Percentiles rank a stretch among this genome's conserved stretches.
Conservation (phyloP, 2,113 vertebrate species). For the Limanda limanda region DNA sequence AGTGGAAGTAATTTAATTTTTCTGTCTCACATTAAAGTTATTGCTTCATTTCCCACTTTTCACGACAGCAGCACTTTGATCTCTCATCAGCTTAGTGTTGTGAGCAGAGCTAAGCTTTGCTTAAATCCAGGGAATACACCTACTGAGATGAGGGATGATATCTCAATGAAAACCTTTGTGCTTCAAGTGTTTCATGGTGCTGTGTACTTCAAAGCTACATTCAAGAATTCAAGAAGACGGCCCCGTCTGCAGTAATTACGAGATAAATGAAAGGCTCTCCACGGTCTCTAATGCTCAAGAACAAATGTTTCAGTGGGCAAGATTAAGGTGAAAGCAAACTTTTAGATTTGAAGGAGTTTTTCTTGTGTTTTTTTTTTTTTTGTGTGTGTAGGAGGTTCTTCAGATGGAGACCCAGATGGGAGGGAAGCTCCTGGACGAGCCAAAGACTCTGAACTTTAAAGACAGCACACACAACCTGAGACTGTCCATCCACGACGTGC, state of each 20-base stretch:
- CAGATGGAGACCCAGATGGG: conserved; percentile 95
- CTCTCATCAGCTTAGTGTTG: conserved; percentile 24
- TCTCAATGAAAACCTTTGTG: conserved; percentile 19
- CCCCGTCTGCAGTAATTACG: conserved; percentile 31
- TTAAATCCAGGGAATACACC: conserved; percentile 30
- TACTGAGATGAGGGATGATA: conserved; percentile 25
- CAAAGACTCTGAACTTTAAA: conserved; percentile 94
- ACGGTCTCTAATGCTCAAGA: conserved; percentile 7
- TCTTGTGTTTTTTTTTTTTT: not conserved
- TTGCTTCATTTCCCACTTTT: conserved; percentile 33
- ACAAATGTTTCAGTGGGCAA: not conserved
- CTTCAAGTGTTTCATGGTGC: conserved; percentile 30
- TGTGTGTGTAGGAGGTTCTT: conserved; percentile 88
- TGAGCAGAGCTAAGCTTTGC: conserved; percentile 32
- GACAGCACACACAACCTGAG: conserved; percentile 95
- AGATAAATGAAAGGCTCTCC: conserved; percentile 30
- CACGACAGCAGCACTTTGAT: conserved; percentile 35
- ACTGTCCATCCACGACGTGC: conserved; percentile 91
- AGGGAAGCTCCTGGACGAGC: conserved; percentile 94
- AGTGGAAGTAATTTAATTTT: conserved; percentile 32
- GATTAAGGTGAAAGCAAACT: conserved; percentile 14
- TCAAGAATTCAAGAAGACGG: not conserved
- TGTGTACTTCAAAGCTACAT: conserved; percentile 15
- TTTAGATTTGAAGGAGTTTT: conserved; percentile 9
- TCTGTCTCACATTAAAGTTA: conserved; percentile 28